Conservation (phyloP, 2,888 invertebrate genomes). For the Tanypteryx hageni region DNA sequence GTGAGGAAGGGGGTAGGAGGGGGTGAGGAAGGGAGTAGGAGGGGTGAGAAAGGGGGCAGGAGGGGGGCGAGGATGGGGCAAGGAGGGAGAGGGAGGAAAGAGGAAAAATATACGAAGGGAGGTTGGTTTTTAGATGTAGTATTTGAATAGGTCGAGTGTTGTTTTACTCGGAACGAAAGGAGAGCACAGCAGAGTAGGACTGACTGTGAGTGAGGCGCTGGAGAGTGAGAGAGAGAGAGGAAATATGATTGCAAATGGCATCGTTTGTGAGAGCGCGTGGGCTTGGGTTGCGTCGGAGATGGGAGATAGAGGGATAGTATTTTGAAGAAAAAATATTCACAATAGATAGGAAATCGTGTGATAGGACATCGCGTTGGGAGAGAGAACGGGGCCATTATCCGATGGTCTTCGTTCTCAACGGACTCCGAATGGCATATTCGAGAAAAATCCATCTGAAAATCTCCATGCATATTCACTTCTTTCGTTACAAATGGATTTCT, state of each 20-base stretch:
- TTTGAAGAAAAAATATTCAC: too few species aligned
- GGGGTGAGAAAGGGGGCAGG: background rate
- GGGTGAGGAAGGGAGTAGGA: too few species aligned
- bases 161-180: background rate
- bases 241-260: conserved; percentile 22
- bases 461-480: too few species aligned
- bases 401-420: too few species aligned
- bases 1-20: background rate
- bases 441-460: too few species aligned
- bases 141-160: conserved; percentile 1
- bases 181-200: background rate
- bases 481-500: too few species aligned
- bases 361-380: background rate
- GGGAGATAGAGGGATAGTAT: background rate
- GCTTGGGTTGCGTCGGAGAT: background rate
- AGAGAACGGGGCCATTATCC: background rate
- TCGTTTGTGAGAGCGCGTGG: background rate
- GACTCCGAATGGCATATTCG: too few species aligned
- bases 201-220: too few species aligned
- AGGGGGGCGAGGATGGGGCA: background rate
- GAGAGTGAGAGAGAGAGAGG: background rate
- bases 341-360: background rate
- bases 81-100: background rate
- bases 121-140: conserved; percentile 17
- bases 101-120: background rate